Conservation (phyloP, 2,797 vertebrate species). For the Onychomys leucogaster region DNA sequence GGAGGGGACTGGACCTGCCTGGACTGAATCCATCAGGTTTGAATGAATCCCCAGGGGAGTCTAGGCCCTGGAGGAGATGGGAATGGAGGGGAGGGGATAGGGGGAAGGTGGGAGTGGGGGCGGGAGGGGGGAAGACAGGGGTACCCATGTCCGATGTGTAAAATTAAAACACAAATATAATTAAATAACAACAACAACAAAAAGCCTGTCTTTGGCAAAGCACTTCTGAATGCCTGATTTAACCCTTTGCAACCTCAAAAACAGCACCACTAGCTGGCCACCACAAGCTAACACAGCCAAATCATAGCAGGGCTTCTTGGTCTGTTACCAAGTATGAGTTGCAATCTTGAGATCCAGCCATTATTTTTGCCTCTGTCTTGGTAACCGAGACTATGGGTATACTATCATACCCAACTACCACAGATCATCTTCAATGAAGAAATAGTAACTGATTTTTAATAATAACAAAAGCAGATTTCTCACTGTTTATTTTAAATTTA, state of each 20-base stretch:
- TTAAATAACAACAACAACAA: no score
- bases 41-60: no score
- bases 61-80: no score
- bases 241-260: not conserved
- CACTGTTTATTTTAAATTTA: not conserved
- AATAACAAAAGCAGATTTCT: not conserved
- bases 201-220: not conserved
- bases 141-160: no score
- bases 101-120: no score
- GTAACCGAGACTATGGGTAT: not conserved
- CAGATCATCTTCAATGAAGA: not conserved
- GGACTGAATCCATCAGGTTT: no score
- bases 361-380: not conserved
- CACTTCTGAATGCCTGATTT: not conserved
- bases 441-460: not conserved
- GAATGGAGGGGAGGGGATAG: no score
- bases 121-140: no score
- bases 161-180: no score
- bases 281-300: not conserved
- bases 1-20: no score
- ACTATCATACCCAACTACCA: no score
- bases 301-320: not conserved
- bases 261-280: not conserved
- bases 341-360: rapidly evolving
- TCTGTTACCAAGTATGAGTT: not conserved